Conservation (phyloP, 2,888 invertebrate species). For the Phaedon cochleariae region DNA sequence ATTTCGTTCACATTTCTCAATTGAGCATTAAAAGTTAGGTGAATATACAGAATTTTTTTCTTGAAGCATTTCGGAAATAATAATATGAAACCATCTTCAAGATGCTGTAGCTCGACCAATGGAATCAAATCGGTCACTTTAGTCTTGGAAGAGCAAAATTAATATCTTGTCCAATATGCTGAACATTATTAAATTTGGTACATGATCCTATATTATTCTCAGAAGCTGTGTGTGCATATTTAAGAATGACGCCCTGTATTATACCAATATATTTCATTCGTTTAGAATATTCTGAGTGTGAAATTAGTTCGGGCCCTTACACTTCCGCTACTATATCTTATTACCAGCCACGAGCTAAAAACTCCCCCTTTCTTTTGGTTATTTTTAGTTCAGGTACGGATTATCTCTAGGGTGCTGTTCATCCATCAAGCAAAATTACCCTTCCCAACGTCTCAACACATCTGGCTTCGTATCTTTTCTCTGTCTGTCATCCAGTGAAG, state of each 20-base stretch:
- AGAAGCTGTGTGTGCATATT: too few relatives aligned
- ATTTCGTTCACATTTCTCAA: too few relatives aligned
- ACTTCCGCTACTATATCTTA: not conserved
- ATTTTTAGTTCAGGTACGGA: not conserved
- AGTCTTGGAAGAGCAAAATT: too few relatives aligned
- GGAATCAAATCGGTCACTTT: too few relatives aligned
- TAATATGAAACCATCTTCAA: too few relatives aligned
- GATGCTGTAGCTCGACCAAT: too few relatives aligned
- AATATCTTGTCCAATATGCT: too few relatives aligned
- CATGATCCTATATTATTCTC: too few relatives aligned
- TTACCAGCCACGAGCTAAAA: not conserved
- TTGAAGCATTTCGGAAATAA: too few relatives aligned
- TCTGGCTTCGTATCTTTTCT: not conserved
- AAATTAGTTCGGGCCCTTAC: not conserved
- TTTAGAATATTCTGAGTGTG: not conserved
- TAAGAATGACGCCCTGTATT: not conserved
- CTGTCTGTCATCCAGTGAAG: not conserved
- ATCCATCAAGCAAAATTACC: not conserved
- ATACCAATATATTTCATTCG: not conserved
- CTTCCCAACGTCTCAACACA: not conserved
- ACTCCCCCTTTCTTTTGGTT: not conserved
- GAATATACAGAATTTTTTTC: too few relatives aligned
- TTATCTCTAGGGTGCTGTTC: not conserved
- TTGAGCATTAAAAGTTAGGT: too few relatives aligned
- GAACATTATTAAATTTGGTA: too few relatives aligned